Evolutionary conservation across 30 jellyfish, hydroid and myxozoan species (phyloP).

Genomic region (Turritopsis dohrnii): DNA sequence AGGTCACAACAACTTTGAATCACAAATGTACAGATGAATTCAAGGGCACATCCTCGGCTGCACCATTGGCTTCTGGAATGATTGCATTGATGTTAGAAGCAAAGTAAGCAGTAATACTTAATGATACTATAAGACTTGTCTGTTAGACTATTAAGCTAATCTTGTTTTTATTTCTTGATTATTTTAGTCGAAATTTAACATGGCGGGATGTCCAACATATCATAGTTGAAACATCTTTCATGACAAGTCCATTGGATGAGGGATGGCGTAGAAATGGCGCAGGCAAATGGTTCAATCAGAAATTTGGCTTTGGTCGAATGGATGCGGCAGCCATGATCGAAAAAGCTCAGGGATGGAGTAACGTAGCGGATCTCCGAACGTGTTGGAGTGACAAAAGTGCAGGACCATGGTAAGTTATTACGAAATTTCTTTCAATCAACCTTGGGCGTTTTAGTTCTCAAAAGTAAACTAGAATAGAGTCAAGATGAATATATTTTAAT

Average conservation of each 20-base stretch:
- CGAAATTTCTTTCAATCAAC: not conserved
- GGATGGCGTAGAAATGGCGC: conserved; percentile 99
- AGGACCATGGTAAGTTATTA: conserved; percentile 85
- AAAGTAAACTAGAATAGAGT: no score
- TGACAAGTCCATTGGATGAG: conserved; percentile 97
- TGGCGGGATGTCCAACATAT: conserved; percentile 99
- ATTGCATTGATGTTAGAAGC: conserved; percentile 96
- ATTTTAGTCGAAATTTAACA: conserved; percentile 63
- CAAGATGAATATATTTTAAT: no score
- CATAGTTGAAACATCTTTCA: conserved; percentile 92
- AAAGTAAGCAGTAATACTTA: conserved; percentile 77
- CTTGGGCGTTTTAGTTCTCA: no score
- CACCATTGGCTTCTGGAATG: conserved; percentile 99
- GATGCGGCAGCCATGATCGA: conserved; percentile 91
- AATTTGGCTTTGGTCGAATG: conserved; percentile 97
- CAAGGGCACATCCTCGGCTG: conserved; percentile 99
- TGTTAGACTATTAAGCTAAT: no score
- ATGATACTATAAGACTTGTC: no score
- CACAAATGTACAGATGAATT: conserved; percentile 94
- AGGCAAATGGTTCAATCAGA: conserved; percentile 99
- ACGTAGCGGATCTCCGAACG: conserved; percentile 66
- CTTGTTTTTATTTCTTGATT: no score
- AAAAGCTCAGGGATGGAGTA: conserved; percentile 78
- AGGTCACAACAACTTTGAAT: conserved; percentile 89
- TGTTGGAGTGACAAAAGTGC: conserved; percentile 90